Percentiles rank a stretch among this genome's conserved stretches.
Conservation (phyloP, 2,113 vertebrate genomes). For the Microcebus lehilahytsara region DNA sequence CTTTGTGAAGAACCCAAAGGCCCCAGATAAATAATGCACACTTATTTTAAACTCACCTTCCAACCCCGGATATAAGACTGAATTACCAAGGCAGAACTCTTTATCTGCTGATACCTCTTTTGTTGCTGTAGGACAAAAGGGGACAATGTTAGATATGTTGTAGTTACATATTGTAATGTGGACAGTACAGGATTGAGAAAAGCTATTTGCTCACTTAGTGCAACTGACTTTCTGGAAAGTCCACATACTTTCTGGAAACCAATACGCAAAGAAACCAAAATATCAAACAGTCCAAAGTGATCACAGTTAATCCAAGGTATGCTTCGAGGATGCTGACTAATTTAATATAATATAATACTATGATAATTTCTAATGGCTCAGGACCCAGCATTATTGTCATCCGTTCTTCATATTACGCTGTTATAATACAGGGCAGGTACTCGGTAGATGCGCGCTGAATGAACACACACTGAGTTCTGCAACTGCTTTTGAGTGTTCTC, state of each 20-base stretch:
- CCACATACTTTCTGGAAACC: neutral
- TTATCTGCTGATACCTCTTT: slow-evolving; percentile 92
- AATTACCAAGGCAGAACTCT: slow-evolving; percentile 90
- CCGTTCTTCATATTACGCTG: neutral
- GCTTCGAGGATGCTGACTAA: neutral
- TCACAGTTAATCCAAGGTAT: neutral
- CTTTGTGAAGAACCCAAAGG: slow-evolving; percentile 22
- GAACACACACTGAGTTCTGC: neutral
- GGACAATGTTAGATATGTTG: neutral
- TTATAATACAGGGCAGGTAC: neutral
- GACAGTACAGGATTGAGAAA: neutral
- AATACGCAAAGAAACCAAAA: neutral
- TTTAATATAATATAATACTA: no score
- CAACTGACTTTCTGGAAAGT: neutral
- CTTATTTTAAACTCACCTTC: slow-evolving; percentile 89
- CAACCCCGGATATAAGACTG: slow-evolving; percentile 97
- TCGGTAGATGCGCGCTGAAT: rapidly evolving
- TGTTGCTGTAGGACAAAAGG: slow-evolving; percentile 89
- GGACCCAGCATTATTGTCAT: neutral
- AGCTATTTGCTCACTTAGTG: neutral
- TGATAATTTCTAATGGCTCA: neutral
- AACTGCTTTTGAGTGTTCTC: neutral
- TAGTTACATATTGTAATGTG: neutral
- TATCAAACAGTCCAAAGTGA: neutral
- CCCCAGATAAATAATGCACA: neutral